Percentiles rank a stretch among this genome's conserved stretches.
Evolutionary conservation across 2,113 vertebrate genomes (phyloP).

Genomic region (Anarhynchus alexandrinus): DNA sequence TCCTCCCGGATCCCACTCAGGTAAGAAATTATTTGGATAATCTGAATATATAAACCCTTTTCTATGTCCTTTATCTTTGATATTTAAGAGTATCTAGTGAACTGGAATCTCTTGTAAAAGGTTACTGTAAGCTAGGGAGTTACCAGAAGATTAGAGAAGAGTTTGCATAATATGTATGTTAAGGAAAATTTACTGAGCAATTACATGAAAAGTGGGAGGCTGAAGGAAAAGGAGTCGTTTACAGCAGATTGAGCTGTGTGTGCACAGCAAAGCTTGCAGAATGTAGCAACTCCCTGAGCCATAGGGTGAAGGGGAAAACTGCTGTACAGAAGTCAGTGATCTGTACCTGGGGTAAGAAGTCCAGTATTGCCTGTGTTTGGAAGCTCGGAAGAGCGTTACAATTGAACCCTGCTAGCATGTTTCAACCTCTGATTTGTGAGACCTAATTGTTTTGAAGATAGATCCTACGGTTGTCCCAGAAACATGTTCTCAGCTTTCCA

Average conservation of each 20-base stretch:
- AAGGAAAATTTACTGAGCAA: slow-evolving; percentile 9
- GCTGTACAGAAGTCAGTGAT: not conserved
- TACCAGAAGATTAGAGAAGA: not conserved
- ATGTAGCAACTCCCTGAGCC: not conserved
- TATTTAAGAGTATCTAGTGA: not conserved
- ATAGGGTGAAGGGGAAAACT: not conserved
- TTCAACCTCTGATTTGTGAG: not conserved
- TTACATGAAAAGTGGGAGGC: not conserved
- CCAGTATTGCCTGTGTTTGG: not conserved
- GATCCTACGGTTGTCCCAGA: not conserved
- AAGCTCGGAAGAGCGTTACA: not conserved
- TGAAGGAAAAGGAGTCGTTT: not conserved
- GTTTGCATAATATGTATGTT: not conserved
- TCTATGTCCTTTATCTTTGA: not conserved
- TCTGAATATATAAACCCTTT: not conserved
- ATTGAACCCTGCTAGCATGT: not conserved
- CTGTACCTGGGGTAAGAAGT: not conserved
- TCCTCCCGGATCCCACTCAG: not conserved
- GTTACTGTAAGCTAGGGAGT: not conserved
- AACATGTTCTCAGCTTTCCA: not conserved
- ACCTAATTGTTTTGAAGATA: not conserved
- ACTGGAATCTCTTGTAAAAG: not conserved
- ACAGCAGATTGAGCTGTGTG: not conserved
- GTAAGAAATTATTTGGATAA: slow-evolving; percentile 16
- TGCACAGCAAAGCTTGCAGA: not conserved